phyloP scores from a whole-genome alignment of 2,797 vertebrate genomes.

The Aratinga solstitialis region DNA sequence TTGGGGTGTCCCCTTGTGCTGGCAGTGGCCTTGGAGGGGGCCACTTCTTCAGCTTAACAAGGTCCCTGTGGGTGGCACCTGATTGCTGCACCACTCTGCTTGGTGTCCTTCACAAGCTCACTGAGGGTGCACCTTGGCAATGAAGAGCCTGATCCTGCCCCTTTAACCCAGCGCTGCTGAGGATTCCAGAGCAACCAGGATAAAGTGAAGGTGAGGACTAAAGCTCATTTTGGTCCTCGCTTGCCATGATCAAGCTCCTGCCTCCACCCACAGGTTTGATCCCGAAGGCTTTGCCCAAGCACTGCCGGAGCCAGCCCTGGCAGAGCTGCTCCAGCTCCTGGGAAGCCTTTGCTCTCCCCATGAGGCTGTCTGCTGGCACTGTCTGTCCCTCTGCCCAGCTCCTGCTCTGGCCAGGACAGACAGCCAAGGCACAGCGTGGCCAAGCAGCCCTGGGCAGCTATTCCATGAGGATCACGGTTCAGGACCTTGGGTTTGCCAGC shows the following conservation, averaged over 20 bases:
- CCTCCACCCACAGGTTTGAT: neutral
- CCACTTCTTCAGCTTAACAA: neutral
- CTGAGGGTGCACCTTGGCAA: neutral
- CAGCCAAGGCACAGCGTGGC: neutral
- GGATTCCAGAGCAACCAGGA: neutral
- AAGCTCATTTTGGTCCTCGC: neutral
- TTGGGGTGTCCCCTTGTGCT: neutral
- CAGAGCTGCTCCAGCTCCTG: neutral
- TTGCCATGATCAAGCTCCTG: neutral
- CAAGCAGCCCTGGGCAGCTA: neutral
- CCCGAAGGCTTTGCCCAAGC: neutral
- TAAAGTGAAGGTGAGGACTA: neutral
- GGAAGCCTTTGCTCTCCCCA: neutral
- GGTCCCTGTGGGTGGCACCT: neutral
- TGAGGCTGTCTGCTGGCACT: rapidly evolving
- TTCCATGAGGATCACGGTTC: rapidly evolving
- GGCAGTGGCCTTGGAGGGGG: neutral
- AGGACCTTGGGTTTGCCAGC: neutral
- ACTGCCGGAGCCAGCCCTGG: rapidly evolving
- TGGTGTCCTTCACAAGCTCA: neutral
- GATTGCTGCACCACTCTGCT: rapidly evolving
- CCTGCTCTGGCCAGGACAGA: neutral
- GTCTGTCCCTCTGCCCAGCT: neutral
- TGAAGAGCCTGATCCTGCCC: neutral
- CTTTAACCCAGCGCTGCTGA: neutral